Base-by-base conservation (phyloP, 2,888 invertebrate genomes). In the Dyspetes luteomarginatus region DNA sequence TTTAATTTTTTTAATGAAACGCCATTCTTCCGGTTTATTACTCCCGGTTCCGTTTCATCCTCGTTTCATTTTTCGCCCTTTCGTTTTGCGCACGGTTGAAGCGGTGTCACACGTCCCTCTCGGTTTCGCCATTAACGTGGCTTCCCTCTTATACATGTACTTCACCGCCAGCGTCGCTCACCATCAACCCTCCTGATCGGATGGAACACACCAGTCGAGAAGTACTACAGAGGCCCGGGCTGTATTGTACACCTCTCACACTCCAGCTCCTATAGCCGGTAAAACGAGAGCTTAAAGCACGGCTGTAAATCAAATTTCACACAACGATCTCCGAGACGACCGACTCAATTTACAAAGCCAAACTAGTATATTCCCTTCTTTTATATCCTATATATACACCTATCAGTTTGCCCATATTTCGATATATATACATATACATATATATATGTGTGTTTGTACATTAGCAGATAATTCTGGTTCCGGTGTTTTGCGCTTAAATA, bases 291-390 rank as follows among this genome's bases (percentile, higher is more conserved):
- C 71, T n/a, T 68, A 60, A 64, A 68, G 60, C 64, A 28, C 78
- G 64, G 67, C 74, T 76, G 62, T 84, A 81, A 83, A 85, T 85
- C 82, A 82, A 78, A 82, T 85, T 84, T 83, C 77, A 58, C 77
- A 45, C 58, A 79, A 62, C 80, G 69, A 72, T 69, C 65, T 56
- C 72, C 50, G 74, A 52, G 68, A 56, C 62, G 58, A 48, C 56
- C 71, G 74, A 60, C 76, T 82, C 83, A 77, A 85, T 86, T 85
- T 86, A 83, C 83, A 83, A 83, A 84, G 79, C 68, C 69, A 55
- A 85, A 82, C 80, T 72, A 58, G 22, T 52, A 67, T 60, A 43
- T 83, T 81, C 69, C 56, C 71, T 56, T 72, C 67, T 26, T 41
- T 41, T 62, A 19, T 7, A 30, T n/a, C n/a, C n/a, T n/a, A n/a